phyloP scores from a whole-genome alignment of 2,113 vertebrate species.

The Saguinus imperator region DNA sequence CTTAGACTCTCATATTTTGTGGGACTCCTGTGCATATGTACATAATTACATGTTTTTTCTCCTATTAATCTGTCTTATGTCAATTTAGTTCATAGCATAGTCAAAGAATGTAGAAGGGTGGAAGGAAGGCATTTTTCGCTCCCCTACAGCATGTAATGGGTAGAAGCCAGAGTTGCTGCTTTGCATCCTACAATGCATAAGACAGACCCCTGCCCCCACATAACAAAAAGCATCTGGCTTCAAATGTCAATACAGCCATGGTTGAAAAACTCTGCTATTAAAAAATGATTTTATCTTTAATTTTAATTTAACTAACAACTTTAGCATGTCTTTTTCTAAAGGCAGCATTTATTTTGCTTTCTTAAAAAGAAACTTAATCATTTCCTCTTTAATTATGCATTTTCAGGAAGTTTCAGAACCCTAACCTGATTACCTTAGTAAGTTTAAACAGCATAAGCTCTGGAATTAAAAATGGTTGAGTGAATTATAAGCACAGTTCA shows the following conservation, averaged over 20 bases:
- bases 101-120: not conserved
- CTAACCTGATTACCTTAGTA: conserved; percentile 23
- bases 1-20: not conserved
- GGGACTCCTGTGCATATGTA: not conserved
- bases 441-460: not conserved
- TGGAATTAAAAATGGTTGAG: not conserved
- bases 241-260: not conserved
- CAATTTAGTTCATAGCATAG: not conserved
- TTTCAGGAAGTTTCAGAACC: conserved; percentile 28
- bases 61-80: not conserved
- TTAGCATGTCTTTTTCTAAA: conserved; percentile 39
- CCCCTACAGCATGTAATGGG: not conserved
- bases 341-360: not conserved
- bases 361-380: conserved; percentile 35
- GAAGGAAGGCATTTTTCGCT: not conserved
- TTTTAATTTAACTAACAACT: conserved; percentile 38
- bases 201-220: not conserved
- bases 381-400: conserved; percentile 16
- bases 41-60: not conserved
- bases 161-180: not conserved
- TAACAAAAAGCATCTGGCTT: not conserved
- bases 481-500: not conserved
- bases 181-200: not conserved
- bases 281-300: not conserved
- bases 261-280: not conserved